These are phyloP conservation scores for Eulemur rubriventer DNA, from an alignment of 2,797 vertebrate genomes.

Conservation along the genomic window DNA sequence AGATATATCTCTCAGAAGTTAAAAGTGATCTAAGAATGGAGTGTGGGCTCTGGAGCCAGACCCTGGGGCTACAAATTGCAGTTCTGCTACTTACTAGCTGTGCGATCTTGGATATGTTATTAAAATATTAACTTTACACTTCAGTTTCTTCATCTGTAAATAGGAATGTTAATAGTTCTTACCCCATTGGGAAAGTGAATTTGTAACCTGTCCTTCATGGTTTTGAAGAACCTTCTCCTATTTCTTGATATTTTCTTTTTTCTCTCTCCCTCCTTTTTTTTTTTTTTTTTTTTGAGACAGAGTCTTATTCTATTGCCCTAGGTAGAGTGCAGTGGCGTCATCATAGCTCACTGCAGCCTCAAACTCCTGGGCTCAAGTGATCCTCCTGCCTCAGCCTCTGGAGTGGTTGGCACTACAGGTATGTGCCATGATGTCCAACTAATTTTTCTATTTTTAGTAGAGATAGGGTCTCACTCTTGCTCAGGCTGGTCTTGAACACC, in stretches of 20 bases:
- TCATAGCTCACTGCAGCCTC: no score
- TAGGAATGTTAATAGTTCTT: neutral
- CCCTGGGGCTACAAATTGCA: neutral
- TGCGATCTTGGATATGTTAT: neutral
- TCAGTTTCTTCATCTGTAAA: neutral
- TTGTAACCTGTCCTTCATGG: neutral
- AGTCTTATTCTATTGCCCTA: no score
- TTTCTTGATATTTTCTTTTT: neutral
- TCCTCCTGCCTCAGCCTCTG: no score
- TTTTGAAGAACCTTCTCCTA: neutral
- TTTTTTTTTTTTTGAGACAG: no score
- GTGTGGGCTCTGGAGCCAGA: neutral
- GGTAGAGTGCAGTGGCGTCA: no score
- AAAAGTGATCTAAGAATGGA: neutral
- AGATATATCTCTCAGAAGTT: neutral
- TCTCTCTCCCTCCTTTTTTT: no score
- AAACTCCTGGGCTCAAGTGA: no score
- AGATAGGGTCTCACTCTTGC: no score
- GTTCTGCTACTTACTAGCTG: neutral
- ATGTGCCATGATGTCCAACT: no score
- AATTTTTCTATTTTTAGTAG: no score
- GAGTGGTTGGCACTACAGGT: no score
- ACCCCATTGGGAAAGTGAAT: neutral
- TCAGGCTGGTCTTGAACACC: no score
- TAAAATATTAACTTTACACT: neutral